These are phyloP conservation scores for Capitulum mitella DNA, from an alignment of 2,888 invertebrate species.

Conservation along the genomic window DNA sequence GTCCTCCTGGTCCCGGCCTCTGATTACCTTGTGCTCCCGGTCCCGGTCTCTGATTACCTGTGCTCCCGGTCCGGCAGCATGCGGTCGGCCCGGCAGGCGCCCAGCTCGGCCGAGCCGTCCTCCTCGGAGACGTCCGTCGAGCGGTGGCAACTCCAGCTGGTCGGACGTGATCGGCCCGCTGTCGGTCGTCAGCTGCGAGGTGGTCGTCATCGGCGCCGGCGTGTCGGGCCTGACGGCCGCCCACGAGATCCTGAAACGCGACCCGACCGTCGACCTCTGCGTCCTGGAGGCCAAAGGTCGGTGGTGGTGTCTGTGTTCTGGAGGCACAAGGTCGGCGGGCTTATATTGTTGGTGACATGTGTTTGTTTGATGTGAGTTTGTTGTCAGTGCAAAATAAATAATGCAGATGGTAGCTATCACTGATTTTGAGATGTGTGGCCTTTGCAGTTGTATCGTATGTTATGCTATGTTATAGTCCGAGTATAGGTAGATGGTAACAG, in stretches of 20 bases:
- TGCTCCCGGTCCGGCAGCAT: not conserved
- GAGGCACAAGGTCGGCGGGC: not conserved
- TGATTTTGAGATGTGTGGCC: too few species aligned
- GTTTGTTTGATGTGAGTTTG: too few species aligned
- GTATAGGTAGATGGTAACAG: too few species aligned
- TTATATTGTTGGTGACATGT: too few species aligned
- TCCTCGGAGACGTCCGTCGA: not conserved
- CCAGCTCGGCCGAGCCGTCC: not conserved
- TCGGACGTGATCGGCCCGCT: not conserved
- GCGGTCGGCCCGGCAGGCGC: not conserved
- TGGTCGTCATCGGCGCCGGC: constrained; percentile 39
- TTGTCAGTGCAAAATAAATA: too few species aligned
- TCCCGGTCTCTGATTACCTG: too few species aligned
- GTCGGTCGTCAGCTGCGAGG: constrained; percentile 27
- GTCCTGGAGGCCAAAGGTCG: constrained; percentile 46
- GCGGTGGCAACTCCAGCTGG: not conserved
- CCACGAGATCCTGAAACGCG: constrained; percentile 40
- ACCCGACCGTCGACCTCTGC: constrained; percentile 39
- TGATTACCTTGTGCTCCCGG: too few species aligned
- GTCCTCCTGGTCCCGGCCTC: too few species aligned
- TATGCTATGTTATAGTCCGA: too few species aligned
- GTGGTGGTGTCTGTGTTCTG: not conserved
- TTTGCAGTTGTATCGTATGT: too few species aligned
- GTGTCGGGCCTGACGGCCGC: constrained; percentile 42
- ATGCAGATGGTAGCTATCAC: too few species aligned